These are phyloP conservation scores for Montipora sp. DNA, from an alignment of 64 coral and sea anemone species.

Conservation along the genomic window DNA sequence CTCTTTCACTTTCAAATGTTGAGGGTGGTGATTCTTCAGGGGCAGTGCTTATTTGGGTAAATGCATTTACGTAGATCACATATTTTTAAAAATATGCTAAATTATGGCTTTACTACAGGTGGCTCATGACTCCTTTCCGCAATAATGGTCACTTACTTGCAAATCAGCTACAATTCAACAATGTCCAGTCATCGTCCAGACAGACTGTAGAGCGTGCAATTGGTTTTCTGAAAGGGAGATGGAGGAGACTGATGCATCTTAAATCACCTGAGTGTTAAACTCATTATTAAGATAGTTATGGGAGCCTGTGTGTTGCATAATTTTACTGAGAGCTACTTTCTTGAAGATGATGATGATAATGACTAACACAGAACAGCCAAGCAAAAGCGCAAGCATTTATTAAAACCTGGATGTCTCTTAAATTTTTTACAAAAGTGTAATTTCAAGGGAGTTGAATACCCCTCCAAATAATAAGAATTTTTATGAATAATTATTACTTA, in stretches of 20 bases:
- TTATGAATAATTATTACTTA: too few species aligned
- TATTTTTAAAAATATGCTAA: background rate
- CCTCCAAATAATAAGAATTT: too few species aligned
- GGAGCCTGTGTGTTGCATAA: background rate
- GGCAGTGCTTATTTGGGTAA: background rate
- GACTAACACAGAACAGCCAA: background rate
- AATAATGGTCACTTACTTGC: background rate
- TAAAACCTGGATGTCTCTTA: background rate
- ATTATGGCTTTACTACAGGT: background rate
- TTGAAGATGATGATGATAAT: background rate
- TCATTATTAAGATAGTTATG: background rate
- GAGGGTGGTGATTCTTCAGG: background rate
- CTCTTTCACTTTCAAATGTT: too few species aligned
- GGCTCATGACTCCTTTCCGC: slow-evolving; percentile 8
- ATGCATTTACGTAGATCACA: background rate
- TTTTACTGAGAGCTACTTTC: background rate
- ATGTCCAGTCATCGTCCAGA: slow-evolving; percentile 1
- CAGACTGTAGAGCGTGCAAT: slow-evolving; percentile 10
- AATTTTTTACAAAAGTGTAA: too few species aligned
- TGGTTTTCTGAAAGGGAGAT: background rate
- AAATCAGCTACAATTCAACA: slow-evolving; percentile 7
- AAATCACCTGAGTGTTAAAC: background rate
- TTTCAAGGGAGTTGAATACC: too few species aligned
- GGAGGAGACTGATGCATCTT: background rate
- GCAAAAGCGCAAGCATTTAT: background rate